Percentiles rank a stretch among this genome's conserved stretches.
These are phyloP conservation scores for Peromyscus nudipes DNA, from an alignment of 2,797 vertebrate species.

Conservation along the genomic window DNA sequence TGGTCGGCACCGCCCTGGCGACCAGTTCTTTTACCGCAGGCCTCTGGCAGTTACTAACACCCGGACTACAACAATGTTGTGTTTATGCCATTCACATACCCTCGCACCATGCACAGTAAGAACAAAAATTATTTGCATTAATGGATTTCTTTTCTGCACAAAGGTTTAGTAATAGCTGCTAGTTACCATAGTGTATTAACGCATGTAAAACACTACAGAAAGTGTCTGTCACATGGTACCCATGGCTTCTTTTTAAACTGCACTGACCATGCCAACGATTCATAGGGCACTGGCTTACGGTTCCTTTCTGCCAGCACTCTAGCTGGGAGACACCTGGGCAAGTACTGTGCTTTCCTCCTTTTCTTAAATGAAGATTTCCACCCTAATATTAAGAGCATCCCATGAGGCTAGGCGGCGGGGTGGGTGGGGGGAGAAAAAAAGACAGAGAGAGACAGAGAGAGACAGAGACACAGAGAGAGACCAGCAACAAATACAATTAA, in stretches of 20 bases:
- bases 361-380: constrained; percentile 48
- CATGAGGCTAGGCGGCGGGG: too few relatives aligned
- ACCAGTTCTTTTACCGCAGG: not conserved
- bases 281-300: not conserved
- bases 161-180: constrained; percentile 1
- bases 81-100: constrained; percentile 6
- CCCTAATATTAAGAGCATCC: constrained; percentile 12
- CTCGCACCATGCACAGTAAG: not conserved
- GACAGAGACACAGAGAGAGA: not conserved
- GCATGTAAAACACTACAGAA: not conserved
- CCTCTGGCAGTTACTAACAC: not conserved
- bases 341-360: constrained; percentile 29
- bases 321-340: not conserved
- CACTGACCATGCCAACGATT: not conserved
- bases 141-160: constrained; percentile 42
- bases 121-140: constrained; percentile 9
- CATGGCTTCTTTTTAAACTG: not conserved
- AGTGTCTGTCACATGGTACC: not conserved
- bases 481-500: constrained; percentile 12
- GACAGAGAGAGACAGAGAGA: not conserved
- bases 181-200: not conserved
- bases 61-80: not conserved
- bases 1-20: not conserved
- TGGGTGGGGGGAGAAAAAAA: too few relatives aligned
- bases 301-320: not conserved